Evolutionary conservation across 2,888 invertebrate species (phyloP), one percentile per base, ranked within the genome.

Genomic region (Clunio marinus): DNA sequence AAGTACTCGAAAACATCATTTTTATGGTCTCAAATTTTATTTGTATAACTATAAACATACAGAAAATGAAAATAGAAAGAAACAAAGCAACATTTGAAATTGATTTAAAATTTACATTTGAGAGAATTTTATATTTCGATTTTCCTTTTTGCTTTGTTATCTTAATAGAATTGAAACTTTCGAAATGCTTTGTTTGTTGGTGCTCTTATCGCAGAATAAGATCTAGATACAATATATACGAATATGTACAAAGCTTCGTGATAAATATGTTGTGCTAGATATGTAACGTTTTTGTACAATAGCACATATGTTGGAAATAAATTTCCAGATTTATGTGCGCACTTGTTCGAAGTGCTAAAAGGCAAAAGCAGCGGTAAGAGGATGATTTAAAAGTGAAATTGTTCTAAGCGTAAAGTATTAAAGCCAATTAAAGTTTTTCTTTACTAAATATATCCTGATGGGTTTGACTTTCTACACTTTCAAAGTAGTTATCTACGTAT

Each of bases 221-320:
- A 5, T 41, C 41, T 41, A 10, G 15, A 41, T 41, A 5, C 41
- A 41, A 10, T 41, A 41, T 41, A n/a, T n/a, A n/a, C n/a, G n/a
- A n/a, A n/a, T n/a, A n/a, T n/a, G n/a, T n/a, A n/a, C n/a, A n/a
- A n/a, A n/a, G n/a, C 41, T 15, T 41, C 15, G n/a, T 41, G 41
- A 41, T 41, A 41, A 41, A 41, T 15, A 41, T 41, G 41, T 10
- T 41, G 2, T 15, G 41, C 41, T 41, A 4, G 41, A 41, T 15
- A 15, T 41, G 24, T 60, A 17, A 25, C 41, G 60, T n/a, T n/a
- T n/a, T n/a, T n/a, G n/a, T 1, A 37, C 28, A 41, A 59, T 28
- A 35, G 35, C 60, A 24, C 60, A 60, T 60, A 60, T 60, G 60
- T 60, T 60, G 60, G 20, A 41, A 60, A 60, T 60, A 60, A 60